phyloP scores from a whole-genome alignment of 2,797 vertebrate genomes.

The Anguilla pacifica region DNA sequence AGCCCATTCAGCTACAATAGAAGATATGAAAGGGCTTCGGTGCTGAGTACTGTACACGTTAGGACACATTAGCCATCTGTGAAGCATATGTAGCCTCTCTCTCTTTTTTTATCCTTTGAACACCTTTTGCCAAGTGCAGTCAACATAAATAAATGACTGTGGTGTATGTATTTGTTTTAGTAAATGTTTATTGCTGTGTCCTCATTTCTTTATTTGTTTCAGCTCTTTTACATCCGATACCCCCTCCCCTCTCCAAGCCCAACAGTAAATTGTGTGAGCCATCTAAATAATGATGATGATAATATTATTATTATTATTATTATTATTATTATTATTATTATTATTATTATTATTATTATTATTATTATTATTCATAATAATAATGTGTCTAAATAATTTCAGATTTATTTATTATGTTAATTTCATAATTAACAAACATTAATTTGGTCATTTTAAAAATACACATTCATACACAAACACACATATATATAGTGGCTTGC shows the following conservation, averaged over 20 bases:
- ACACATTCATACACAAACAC: no score
- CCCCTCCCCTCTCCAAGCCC: neutral
- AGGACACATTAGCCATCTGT: slow-evolving; percentile 24
- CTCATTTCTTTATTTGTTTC: slow-evolving; percentile 7
- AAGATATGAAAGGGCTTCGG: slow-evolving; percentile 12
- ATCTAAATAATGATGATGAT: no score
- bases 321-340: no score
- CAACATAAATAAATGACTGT: neutral
- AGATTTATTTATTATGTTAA: no score
- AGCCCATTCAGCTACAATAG: slow-evolving; percentile 7
- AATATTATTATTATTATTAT: no score
- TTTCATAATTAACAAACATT: no score
- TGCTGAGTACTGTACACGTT: slow-evolving; percentile 15
- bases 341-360: no score
- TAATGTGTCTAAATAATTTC: no score
- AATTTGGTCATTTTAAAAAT: no score
- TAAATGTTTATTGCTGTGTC: slow-evolving; percentile 13
- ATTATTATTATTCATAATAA: no score
- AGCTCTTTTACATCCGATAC: neutral
- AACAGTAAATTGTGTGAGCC: no score
- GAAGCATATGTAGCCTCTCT: neutral
- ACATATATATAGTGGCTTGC: no score
- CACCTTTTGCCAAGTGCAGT: slow-evolving; percentile 1
- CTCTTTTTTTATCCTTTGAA: neutral
- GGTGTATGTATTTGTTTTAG: slow-evolving; percentile 12